These are phyloP conservation scores for Sebastes kiyomatsui DNA, from an alignment of 2,797 vertebrate genomes.

Conservation along the genomic window DNA sequence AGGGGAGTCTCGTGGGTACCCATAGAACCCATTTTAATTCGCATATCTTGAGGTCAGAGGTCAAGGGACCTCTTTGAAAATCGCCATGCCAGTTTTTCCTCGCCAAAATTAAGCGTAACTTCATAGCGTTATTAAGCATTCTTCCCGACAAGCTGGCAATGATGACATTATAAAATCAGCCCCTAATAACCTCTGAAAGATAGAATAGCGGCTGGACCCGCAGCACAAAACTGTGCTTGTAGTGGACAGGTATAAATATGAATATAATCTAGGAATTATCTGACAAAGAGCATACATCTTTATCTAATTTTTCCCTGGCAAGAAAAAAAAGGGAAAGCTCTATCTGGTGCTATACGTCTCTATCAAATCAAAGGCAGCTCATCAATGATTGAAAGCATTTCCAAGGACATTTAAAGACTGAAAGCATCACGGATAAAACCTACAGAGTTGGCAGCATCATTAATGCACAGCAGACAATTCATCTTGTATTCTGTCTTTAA, in stretches of 20 bases:
- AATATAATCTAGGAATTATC: neutral
- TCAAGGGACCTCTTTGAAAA: too few relatives aligned
- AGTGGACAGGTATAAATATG: neutral
- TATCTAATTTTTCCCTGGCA: neutral
- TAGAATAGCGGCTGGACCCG: too few relatives aligned
- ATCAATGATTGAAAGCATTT: conserved; percentile 25
- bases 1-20: too few relatives aligned
- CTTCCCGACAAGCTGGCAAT: too few relatives aligned
- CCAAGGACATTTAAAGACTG: conserved; percentile 5
- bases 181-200: too few relatives aligned
- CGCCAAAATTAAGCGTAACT: too few relatives aligned
- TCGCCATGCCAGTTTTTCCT: too few relatives aligned
- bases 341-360: neutral
- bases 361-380: neutral
- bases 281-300: neutral
- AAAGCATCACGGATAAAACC: neutral
- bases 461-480: conserved; percentile 15
- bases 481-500: conserved; percentile 44
- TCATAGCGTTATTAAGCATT: fast-evolving
- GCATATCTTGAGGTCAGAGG: too few relatives aligned
- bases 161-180: too few relatives aligned
- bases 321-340: neutral
- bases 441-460: conserved; percentile 2
- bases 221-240: neutral
- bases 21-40: too few relatives aligned